These are phyloP conservation scores for Hetaerina americana DNA, from an alignment of 1,140 invertebrate genomes.

Conservation along the genomic window DNA sequence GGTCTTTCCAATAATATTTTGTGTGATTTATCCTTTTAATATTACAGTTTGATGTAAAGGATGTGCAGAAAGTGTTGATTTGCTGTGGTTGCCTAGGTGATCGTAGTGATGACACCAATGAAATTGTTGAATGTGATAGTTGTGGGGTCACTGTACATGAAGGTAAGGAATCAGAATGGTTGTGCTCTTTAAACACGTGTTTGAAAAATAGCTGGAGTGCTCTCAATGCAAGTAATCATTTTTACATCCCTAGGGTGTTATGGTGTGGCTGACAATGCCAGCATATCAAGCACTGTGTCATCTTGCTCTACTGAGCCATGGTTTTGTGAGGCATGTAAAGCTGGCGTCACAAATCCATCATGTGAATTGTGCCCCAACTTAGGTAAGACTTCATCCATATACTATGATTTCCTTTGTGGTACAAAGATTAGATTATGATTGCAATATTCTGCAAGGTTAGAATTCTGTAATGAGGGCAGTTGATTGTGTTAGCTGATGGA, in stretches of 20 bases:
- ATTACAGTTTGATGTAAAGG: conserved; percentile 9
- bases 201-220: no score
- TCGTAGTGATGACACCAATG: conserved; percentile 81
- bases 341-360: conserved; percentile 67
- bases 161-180: conserved; percentile 41
- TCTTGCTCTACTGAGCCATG: conserved; percentile 90
- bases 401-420: conserved; percentile 14
- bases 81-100: conserved; percentile 90
- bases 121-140: conserved; percentile 93
- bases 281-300: conserved; percentile 79
- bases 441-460: no score
- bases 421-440: conserved; percentile 10
- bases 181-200: no score
- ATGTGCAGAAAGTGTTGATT: conserved; percentile 45
- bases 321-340: conserved; percentile 97
- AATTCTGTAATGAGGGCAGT: no score
- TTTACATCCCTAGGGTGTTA: conserved; percentile 59
- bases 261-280: conserved; percentile 85
- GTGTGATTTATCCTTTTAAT: no score
- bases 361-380: conserved; percentile 80
- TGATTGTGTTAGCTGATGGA: no score
- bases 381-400: conserved; percentile 29
- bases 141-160: conserved; percentile 94
- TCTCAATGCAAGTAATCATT: not conserved
- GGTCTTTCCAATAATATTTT: no score